A percentile compares a stretch with the other conserved stretches of the same genome.
Conservation (phyloP, 2,113 vertebrate species). For the Festucalex cinctus region DNA sequence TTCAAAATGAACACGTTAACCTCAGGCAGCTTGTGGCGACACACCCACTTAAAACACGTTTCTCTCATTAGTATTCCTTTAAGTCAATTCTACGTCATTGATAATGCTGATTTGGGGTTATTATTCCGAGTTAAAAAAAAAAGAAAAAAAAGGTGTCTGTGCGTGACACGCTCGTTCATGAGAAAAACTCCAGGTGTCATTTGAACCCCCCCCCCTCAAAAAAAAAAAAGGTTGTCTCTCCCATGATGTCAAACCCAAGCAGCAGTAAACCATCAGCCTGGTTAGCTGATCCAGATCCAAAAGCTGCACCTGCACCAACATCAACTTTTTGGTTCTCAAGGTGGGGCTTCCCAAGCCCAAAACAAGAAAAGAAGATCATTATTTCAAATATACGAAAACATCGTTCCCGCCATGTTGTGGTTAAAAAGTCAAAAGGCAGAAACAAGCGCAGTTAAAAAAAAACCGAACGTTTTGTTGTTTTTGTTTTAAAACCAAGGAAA, state of each 20-base stretch:
- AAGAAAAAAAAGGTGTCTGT: not conserved
- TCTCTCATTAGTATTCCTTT: slow-evolving; percentile 1
- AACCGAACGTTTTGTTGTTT: not conserved
- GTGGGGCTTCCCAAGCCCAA: slow-evolving; percentile 23
- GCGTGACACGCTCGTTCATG: slow-evolving; percentile 37
- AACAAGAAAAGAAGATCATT: slow-evolving; percentile 31
- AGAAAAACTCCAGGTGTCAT: slow-evolving; percentile 76
- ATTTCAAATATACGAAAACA: slow-evolving; percentile 4
- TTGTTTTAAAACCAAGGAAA: slow-evolving; percentile 22
- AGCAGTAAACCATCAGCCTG: slow-evolving; percentile 72
- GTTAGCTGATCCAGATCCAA: slow-evolving; percentile 73
- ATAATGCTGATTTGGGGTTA: not conserved
- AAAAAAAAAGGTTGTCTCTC: not conserved
- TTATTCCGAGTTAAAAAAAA: not conserved
- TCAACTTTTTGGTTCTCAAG: slow-evolving; percentile 34
- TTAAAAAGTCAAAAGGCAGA: slow-evolving; percentile 36
- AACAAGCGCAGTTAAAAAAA: slow-evolving; percentile 44
- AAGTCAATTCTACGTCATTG: not conserved
- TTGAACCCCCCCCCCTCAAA: slow-evolving; percentile 29
- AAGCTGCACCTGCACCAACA: slow-evolving; percentile 68
- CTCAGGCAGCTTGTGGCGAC: slow-evolving; percentile 16
- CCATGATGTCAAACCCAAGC: slow-evolving; percentile 54
- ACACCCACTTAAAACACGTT: slow-evolving; percentile 35
- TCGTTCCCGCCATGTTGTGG: slow-evolving; percentile 2
- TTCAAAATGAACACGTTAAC: slow-evolving; percentile 51